Conservation (phyloP, 2,113 vertebrate species). For the Leucopternis melanops region DNA sequence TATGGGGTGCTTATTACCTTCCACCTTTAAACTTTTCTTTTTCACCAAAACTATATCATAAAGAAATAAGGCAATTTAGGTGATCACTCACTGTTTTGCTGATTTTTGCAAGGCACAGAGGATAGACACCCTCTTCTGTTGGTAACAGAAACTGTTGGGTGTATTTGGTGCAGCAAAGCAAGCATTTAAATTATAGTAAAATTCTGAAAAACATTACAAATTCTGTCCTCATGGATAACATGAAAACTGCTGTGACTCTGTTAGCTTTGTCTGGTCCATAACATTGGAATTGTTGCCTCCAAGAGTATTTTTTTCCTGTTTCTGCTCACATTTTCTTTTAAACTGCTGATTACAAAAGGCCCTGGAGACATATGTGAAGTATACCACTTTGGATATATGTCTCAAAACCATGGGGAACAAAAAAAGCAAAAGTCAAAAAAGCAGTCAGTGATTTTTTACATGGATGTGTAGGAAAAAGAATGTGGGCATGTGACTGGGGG, state of each 20-base stretch:
- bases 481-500: neutral
- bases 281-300: neutral
- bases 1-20: neutral
- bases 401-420: neutral
- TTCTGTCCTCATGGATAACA: neutral
- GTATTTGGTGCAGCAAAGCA: neutral
- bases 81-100: neutral
- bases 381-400: neutral
- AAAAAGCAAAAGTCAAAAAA: neutral
- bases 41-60: neutral
- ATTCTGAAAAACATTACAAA: neutral
- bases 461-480: neutral
- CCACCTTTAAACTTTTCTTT: neutral
- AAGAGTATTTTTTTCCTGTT: neutral
- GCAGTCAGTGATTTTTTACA: neutral
- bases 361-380: neutral
- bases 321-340: neutral
- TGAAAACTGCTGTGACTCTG: neutral
- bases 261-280: neutral
- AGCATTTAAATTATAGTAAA: neutral
- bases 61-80: neutral
- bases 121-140: constrained; percentile 35
- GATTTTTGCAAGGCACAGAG: neutral
- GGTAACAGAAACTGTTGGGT: constrained; percentile 7
- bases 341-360: neutral